Evolutionary conservation across 2,888 invertebrate species (phyloP), one percentile per base, ranked within the genome.

Genomic region (Brassicogethes aeneus): DNA sequence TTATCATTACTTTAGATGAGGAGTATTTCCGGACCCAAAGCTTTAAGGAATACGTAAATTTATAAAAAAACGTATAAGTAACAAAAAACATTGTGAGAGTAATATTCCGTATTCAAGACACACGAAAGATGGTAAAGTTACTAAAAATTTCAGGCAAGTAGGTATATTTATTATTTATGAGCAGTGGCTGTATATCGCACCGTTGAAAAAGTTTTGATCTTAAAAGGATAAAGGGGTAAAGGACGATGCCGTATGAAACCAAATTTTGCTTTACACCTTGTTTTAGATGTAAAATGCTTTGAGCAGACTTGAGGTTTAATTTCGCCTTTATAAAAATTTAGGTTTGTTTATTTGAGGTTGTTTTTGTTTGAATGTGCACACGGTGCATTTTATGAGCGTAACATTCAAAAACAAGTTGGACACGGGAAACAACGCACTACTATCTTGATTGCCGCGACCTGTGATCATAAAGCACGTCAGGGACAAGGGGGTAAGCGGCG

Each of bases 391-490:
- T n/a, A n/a, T n/a, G n/a, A n/a, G n/a, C n/a, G 23, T 23, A 10
- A 23, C 5, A 5, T 7, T 23, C 23, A 23, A 23, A 23, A 23
- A 23, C 23, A 42, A 51, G 44, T 47, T 53, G 55, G 51, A 52
- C 51, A 55, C 53, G 51, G 56, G 56, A 56, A 54, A 55, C 54
- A 52, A 51, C 49, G 47, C 45, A 45, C 44, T 49, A 44, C 46
- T 55, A 56, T 52, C 52, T 53, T 54, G 53, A 53, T 54, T 50
- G 36, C 44, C 45, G 39, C 43, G 43, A 49, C 45, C 46, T 46
- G 48, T 42, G 46, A 52, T 37, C 52, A 50, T 52, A 52, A 52
- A 52, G 44, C 46, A 52, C 43, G 44, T 47, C 48, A 23, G 23
- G 23, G 5, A 7, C 23, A 10, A 5, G 5, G 23, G 5, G 5